phyloP scores from a whole-genome alignment of 2,113 vertebrate species.

The Cephalopholis sonnerati region DNA sequence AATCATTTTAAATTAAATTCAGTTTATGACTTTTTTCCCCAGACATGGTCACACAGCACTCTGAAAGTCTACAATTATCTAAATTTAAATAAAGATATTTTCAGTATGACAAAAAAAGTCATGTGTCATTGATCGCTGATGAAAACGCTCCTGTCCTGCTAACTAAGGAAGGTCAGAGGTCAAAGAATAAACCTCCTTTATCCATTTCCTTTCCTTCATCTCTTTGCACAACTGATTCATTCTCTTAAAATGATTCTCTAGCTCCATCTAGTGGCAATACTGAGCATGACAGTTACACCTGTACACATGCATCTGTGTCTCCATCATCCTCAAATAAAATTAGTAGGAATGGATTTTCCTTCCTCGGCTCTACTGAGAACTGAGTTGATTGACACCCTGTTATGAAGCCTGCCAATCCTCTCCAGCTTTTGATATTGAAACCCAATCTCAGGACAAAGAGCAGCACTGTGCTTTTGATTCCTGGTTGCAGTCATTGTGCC shows the following conservation, averaged over 20 bases:
- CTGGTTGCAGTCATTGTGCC: conserved; percentile 21
- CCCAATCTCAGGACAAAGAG: conserved; percentile 48
- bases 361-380: not conserved
- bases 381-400: conserved; percentile 3
- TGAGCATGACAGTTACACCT: not conserved
- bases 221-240: not conserved
- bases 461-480: conserved; percentile 33
- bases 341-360: not conserved
- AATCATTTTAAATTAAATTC: not conserved
- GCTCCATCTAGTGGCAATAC: conserved; percentile 62
- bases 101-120: not conserved
- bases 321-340: not conserved
- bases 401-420: conserved; percentile 6
- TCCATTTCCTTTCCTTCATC: not conserved
- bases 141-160: not conserved
- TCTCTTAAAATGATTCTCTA: conserved; percentile 18
- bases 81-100: too few relatives aligned
- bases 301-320: not conserved
- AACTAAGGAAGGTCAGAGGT: conserved; percentile 9
- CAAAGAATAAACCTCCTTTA: not conserved
- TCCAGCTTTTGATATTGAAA: conserved; percentile 50
- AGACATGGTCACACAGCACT: not conserved
- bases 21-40: not conserved
- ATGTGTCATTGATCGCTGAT: not conserved
- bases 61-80: not conserved